Evolutionary conservation across 2,888 invertebrate species (phyloP), one percentile per base, ranked within the genome.

Genomic region (Euphydryas editha): DNA sequence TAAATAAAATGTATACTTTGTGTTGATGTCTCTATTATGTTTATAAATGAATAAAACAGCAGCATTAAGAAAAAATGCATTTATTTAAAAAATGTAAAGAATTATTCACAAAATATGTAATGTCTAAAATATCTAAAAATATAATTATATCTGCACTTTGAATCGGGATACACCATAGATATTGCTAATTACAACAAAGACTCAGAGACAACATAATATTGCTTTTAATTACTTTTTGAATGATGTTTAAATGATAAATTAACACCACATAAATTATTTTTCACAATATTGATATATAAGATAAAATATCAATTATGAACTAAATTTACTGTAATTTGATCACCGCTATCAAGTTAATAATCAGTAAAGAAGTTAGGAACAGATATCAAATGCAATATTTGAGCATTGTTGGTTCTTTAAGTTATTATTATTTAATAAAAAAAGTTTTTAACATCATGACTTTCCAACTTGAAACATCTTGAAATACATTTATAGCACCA

Each of bases 61-160:
- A 15, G 2, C 24, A 37, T 56, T 21, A 58, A 57, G 64, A 64
- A 75, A 78, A 76, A 76, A 74, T 72, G 70, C 58, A 74, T 79
- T 77, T 79, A 78, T 7, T 75, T 77, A 69, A 69, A 72, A 68
- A 76, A 76, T 78, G 76, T 80, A 79, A 80, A 78, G 72, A 75
- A 73, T 76, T 75, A 72, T 73, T 80, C 75, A 78, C 76, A 79
- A 80, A 82, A 82, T 81, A 82, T 76, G 74, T 78, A 76, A 76
- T 80, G 82, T 82, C 78, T 81, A 84, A 81, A 81, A 75, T 73
- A 77, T 81, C 79, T 78, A 80, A 85, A 86, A 85, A 87, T 85
- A 85, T 74, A 79, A 76, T 76, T 73, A 78, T 75, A 73, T 79
- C 77, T 80, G 81, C 78, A 78, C 76, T 75, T 54, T 17, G 72